Evolutionary conservation across 2,888 invertebrate species (phyloP), one percentile per base, ranked within the genome.

Genomic region (Netelia virgata): DNA sequence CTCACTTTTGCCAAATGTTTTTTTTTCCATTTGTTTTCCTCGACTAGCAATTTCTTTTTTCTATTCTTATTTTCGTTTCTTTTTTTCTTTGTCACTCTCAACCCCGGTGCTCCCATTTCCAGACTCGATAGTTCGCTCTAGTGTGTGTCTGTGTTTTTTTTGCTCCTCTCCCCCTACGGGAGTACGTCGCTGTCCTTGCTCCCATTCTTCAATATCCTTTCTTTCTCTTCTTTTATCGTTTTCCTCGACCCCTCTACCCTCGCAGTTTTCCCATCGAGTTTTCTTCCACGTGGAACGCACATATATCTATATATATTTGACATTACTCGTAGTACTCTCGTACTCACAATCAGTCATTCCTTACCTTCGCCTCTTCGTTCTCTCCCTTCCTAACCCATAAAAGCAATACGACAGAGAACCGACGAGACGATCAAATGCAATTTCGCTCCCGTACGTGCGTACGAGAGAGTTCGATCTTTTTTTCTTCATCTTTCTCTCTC

Each of bases 391-490:
- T 36, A 50, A 36, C 18, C 63, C 14, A 14, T 6, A 36, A n/a
- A 36, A 64, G 5, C 23, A n/a, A 50, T 23, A 53, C 70, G 41
- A 68, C 72, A 36, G 72, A 61, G 36, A 64, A 20, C 55, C 64
- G 14, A 41, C 57, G 53, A 59, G 53, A 69, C 64, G 64, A 64
- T 73, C 78, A 18, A 61, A 79, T 78, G 69, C 73, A 78, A 83
- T 78, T 83, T 70, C 55, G 55, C 57, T 55, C 63, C 55, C 53
- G 63, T 69, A 78, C 78, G 64, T 23, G 64, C 82, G 63, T 53
- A 70, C 66, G 55, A 41, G 41, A 8, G 14, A 55, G n/a, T 20
- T 47, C 20, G 16, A 20, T 18, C 18, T 23, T 16, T 16, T 55
- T 23, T 41, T n/a, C 28, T 16, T 68, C 1, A 53, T 47, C 20